Conservation (phyloP, 2,113 vertebrate genomes). For the Excalfactoria chinensis region DNA sequence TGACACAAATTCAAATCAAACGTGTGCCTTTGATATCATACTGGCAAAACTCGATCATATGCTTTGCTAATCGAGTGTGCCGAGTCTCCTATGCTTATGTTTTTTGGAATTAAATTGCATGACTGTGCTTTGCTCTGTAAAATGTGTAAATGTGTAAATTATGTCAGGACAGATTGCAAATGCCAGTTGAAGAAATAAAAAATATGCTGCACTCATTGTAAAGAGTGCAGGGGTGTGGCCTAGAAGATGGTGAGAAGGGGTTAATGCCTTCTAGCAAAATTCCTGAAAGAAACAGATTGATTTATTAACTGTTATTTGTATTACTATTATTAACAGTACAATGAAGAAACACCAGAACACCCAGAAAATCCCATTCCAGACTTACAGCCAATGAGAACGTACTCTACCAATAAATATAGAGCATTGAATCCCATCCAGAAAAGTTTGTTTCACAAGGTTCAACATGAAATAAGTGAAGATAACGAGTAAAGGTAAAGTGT, state of each 20-base stretch:
- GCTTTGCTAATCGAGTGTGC: slow-evolving; percentile 75
- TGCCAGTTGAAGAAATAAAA: slow-evolving; percentile 81
- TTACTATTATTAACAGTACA: slow-evolving; percentile 55
- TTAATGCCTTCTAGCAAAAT: slow-evolving; percentile 61
- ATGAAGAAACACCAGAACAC: slow-evolving; percentile 35
- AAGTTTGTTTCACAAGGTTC: not conserved
- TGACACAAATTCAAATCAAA: slow-evolving; percentile 59
- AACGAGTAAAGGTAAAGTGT: not conserved
- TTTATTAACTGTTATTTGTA: slow-evolving; percentile 74
- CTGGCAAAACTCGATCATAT: slow-evolving; percentile 66
- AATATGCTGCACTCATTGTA: slow-evolving; percentile 78
- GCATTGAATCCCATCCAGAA: not conserved
- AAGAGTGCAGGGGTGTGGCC: slow-evolving; percentile 74
- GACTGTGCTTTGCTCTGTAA: slow-evolving; percentile 81
- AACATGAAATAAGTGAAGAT: not conserved
- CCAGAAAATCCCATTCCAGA: slow-evolving; percentile 13
- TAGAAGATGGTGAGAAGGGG: slow-evolving; percentile 69
- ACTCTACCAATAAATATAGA: not conserved
- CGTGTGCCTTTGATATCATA: slow-evolving; percentile 62
- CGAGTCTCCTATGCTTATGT: slow-evolving; percentile 79
- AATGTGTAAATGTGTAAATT: slow-evolving; percentile 87
- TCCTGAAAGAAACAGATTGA: slow-evolving; percentile 45
- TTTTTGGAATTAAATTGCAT: slow-evolving; percentile 83
- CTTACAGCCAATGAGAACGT: not conserved
- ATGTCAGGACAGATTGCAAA: slow-evolving; percentile 83